Evolutionary conservation across 2,888 invertebrate genomes (phyloP), one percentile per base, ranked within the genome.

Genomic region (Phortica okadai): DNA sequence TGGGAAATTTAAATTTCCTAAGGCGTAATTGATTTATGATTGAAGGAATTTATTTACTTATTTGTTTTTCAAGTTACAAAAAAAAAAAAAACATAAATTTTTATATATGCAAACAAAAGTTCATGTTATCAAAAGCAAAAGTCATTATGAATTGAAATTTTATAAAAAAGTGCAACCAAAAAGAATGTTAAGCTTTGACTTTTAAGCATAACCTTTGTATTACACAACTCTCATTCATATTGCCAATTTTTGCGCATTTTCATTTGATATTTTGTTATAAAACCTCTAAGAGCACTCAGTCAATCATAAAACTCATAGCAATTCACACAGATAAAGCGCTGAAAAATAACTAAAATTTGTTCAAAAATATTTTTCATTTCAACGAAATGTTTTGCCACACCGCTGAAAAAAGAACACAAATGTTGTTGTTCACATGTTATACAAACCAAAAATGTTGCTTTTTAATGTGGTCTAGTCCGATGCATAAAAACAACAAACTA

Each of bases 391-490:
- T 62, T 62, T 21, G 16, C 16, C 16, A 33, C 33, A 33, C 33
- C 33, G 33, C 33, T 33, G 33, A 33, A 33, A 33, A 33, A 33
- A 33, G 59, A 21, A 21, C 16, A 10, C 62, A 25, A 62, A 62
- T 16, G 25, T 62, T 62, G 33, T 62, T 62, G 25, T 62, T 21
- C 25, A 21, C 10, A 16, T 2, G 21, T 62, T 62, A 11, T 2
- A 8, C 25, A 62, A 62, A 25, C 62, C 62, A 62, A 62, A 62
- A 62, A 25, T 62, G 16, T 62, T 62, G 62, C 62, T 62, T 62
- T 62, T 62, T 62, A 62, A 62, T 62, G 62, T 62, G 62, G 62
- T 62, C 62, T 62, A 25, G 62, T 62, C 21, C 21, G 62, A 7
- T 21, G 16, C 58, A 59, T 14, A 59, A 59, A 16, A 25, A 16